Percentiles rank a stretch among this genome's conserved stretches.
These are phyloP conservation scores for Tylochromis polylepis DNA, from an alignment of 2,113 vertebrate species.

Conservation along the genomic window DNA sequence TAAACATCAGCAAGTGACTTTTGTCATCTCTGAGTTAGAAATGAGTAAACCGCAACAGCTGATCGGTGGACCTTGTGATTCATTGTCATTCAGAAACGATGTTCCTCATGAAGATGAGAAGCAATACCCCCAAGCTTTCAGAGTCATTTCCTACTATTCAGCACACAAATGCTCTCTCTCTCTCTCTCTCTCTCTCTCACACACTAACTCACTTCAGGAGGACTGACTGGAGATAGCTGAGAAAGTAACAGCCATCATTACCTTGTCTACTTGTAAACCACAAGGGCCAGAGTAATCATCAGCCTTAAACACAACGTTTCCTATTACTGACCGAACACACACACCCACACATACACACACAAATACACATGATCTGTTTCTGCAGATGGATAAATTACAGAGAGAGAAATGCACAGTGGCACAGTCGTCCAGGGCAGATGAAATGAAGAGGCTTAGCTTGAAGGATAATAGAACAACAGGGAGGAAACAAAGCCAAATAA, in stretches of 20 bases:
- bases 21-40: neutral
- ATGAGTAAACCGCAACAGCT: neutral
- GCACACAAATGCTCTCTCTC: neutral
- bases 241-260: conserved; percentile 45
- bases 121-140: neutral
- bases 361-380: conserved; percentile 22
- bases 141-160: conserved; percentile 8
- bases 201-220: neutral
- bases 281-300: conserved; percentile 44
- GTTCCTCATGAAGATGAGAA: neutral
- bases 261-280: conserved; percentile 53
- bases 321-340: conserved; percentile 23
- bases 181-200: neutral
- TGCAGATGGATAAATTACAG: conserved; percentile 59
- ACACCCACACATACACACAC: neutral
- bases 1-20: neutral
- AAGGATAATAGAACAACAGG: conserved; percentile 35
- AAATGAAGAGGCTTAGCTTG: conserved; percentile 55
- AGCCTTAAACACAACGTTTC: conserved; percentile 50
- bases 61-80: neutral
- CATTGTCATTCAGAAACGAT: neutral
- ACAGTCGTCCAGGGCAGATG: conserved; percentile 24
- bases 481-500: conserved; percentile 51
- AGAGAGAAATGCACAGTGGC: conserved; percentile 43
- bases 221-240: conserved; percentile 34